phyloP scores from a whole-genome alignment of 2,113 vertebrate genomes.

The Sinocyclocheilus anshuiensis region DNA sequence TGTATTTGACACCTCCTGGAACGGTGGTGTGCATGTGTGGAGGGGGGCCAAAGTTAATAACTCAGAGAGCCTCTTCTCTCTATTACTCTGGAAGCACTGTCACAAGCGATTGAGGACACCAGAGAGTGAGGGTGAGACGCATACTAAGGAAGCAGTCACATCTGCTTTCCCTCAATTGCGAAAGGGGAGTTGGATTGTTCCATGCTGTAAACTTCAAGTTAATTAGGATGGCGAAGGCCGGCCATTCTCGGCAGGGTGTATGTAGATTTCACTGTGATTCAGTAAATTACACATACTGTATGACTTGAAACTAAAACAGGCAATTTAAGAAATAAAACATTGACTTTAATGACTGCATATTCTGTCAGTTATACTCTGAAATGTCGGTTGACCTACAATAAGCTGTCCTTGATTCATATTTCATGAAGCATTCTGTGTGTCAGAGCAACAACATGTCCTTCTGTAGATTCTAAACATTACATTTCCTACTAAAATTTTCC shows the following conservation, averaged over 20 bases:
- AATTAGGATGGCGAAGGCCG: constrained; percentile 37
- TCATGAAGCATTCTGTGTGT: neutral
- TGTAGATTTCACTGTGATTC: constrained; percentile 35
- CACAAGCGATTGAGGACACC: constrained; percentile 58
- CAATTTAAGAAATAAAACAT: constrained; percentile 43
- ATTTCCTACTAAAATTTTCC: neutral
- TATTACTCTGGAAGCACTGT: constrained; percentile 57
- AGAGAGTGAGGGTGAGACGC: constrained; percentile 39
- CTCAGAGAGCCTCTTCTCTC: constrained; percentile 49
- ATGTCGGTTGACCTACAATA: constrained; percentile 32
- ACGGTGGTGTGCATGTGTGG: constrained; percentile 28
- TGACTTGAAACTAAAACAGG: constrained; percentile 29
- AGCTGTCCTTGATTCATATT: constrained; percentile 11
- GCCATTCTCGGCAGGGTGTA: constrained; percentile 23
- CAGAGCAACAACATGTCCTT: neutral
- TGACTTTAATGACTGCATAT: constrained; percentile 9
- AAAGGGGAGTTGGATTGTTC: constrained; percentile 34
- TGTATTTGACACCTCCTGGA: constrained; percentile 56
- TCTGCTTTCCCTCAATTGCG: constrained; percentile 33
- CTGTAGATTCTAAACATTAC: neutral
- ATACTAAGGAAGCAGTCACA: constrained; percentile 50
- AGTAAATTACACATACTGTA: constrained; percentile 36
- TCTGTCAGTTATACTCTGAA: neutral
- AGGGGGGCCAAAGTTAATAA: constrained; percentile 56
- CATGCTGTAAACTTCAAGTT: constrained; percentile 34